phyloP scores from a whole-genome alignment of 2,113 vertebrate species.

The Hystrix brachyura region DNA sequence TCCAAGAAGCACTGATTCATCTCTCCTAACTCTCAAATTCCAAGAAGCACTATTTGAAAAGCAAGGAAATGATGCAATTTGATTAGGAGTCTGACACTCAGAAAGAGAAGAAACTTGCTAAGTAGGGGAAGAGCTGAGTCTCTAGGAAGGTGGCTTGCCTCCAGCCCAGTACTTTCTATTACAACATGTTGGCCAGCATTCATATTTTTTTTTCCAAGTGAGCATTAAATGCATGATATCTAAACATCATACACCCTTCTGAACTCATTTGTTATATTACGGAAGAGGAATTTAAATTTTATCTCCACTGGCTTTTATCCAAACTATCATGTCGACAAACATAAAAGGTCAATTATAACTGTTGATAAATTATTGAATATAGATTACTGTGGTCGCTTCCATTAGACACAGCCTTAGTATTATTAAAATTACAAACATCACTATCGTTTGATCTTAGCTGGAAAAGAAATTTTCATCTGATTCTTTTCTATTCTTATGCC shows the following conservation, averaged over 20 bases:
- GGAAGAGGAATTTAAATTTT: neutral
- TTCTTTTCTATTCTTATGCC: neutral
- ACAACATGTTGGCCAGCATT: neutral
- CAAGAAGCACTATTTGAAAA: conserved; percentile 8
- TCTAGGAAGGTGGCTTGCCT: neutral
- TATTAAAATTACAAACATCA: neutral
- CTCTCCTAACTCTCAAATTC: conserved; percentile 34
- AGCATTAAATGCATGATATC: neutral
- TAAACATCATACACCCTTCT: neutral
- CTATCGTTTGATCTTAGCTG: neutral
- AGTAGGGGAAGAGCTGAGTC: neutral
- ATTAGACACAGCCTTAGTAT: neutral
- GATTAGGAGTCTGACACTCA: neutral
- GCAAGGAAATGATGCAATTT: neutral
- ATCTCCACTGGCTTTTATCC: neutral
- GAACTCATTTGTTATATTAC: neutral
- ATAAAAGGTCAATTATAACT: conserved; percentile 9
- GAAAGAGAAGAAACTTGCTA: conserved; percentile 10
- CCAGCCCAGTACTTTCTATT: neutral
- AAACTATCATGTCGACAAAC: neutral
- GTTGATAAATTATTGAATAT: conserved; percentile 18
- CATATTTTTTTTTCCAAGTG: neutral
- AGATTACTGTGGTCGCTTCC: neutral
- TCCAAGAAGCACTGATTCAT: neutral
- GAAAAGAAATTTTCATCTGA: neutral